Evolutionary conservation across 2,797 vertebrate genomes (phyloP), one percentile per base, ranked within the genome.

Genomic region (Eptatretus atami): DNA sequence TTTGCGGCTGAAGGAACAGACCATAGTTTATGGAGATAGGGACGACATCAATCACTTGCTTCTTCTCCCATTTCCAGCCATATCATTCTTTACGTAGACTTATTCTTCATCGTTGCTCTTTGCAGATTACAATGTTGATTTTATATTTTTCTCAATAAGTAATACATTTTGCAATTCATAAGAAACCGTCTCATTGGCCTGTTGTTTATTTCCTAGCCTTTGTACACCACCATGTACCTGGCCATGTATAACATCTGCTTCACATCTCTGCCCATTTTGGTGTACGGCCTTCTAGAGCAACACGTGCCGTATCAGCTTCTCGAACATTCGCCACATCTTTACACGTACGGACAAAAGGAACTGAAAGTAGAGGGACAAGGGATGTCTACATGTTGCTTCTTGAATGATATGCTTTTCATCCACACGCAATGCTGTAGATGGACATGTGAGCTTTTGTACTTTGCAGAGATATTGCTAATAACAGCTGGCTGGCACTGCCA

Each of bases 191-290:
- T 44, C 31, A 44, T 44, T 44, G 31, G 31, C 31, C 6, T 44
- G 31, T 44, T 44, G 4, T 44, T 44, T 44, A 44, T 44, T 60
- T 25, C 57, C n/a, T 25, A 98, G 92, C 88, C 92, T 15, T 77
- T 98, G 67, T 98, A 95, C 52, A 88, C 94, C 69, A 85, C 88
- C 63, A 83, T 84, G 71, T 98, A 98, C 72, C 79, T 98, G 76
- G 96, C 87, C 71, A 92, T 96, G 85, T 98, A 95, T 79, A 98
- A 98, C 78, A 96, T 98, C 78, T 94, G 90, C 80, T 98, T 96
- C 80, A 98, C 92, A 11, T 96, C 90, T 13, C 78, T 98, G 69
- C 92, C 92, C 63, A 94, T 98, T 75, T 76, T 98, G 81, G 85
- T 84, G 13, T 96, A 86, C 73, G 92, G 92, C 73, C 79, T 98